Percentiles rank a stretch among this genome's conserved stretches.
phyloP scores from a whole-genome alignment of 1,140 invertebrate genomes.

The Liolophura sinensis region DNA sequence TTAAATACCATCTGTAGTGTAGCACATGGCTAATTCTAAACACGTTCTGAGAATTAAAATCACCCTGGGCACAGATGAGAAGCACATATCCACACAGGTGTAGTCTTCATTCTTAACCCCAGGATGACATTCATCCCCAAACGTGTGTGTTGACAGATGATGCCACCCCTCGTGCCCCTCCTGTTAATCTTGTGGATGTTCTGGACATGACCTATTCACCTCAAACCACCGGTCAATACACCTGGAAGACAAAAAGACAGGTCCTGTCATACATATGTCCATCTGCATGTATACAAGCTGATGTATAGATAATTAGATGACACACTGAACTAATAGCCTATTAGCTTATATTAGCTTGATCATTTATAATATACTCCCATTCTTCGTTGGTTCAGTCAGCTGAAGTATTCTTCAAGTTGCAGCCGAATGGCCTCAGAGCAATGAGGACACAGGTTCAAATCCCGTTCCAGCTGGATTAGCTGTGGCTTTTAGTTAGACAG shows the following conservation, averaged over 20 bases:
- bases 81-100: too few relatives aligned
- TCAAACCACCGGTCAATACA: slow-evolving; percentile 90
- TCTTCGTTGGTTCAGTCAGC: not conserved
- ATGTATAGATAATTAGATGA: not conserved
- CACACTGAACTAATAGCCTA: not conserved
- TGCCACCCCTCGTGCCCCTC: too few relatives aligned
- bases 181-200: slow-evolving; percentile 82
- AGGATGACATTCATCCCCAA: too few relatives aligned
- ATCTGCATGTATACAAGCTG: not conserved
- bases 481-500: too few relatives aligned
- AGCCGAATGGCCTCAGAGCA: not conserved
- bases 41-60: too few relatives aligned
- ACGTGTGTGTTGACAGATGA: too few relatives aligned
- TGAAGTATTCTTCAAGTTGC: not conserved
- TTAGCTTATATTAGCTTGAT: not conserved
- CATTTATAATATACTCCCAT: not conserved
- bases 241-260: slow-evolving; percentile 29
- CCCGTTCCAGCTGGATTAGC: too few relatives aligned
- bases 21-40: too few relatives aligned
- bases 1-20: too few relatives aligned
- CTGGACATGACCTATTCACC: slow-evolving; percentile 94
- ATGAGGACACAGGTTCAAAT: too few relatives aligned
- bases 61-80: too few relatives aligned
- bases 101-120: too few relatives aligned
- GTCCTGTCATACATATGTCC: slow-evolving; percentile 4